Evolutionary conservation across 1,140 invertebrate species (phyloP).

Genomic region (roundworm (Caenorhabditis elegans)): DNA sequence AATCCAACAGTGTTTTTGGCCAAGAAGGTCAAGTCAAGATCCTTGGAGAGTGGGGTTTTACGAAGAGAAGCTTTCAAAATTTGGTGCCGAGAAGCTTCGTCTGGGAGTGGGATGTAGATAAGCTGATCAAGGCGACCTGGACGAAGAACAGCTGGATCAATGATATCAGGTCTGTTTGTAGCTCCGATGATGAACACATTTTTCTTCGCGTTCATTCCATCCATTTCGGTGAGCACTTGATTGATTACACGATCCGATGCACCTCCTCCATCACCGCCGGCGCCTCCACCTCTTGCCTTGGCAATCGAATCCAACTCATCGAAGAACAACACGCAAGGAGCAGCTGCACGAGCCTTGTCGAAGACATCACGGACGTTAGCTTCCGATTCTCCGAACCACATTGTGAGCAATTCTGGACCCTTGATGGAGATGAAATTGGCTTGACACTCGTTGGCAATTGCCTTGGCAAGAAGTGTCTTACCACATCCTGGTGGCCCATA

Average conservation of each 20-base stretch:
- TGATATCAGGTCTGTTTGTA: slow-evolving; percentile 77
- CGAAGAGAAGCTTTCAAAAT: slow-evolving; percentile 74
- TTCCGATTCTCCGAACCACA: slow-evolving; percentile 99
- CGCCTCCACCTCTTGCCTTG: slow-evolving; percentile 72
- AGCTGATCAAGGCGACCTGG: slow-evolving; percentile 96
- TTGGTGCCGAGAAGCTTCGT: slow-evolving; percentile 91
- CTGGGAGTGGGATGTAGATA: slow-evolving; percentile 97
- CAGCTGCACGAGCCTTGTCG: slow-evolving; percentile 94
- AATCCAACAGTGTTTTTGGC: slow-evolving; percentile 94
- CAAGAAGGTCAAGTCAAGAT: slow-evolving; percentile 90
- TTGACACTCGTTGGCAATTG: slow-evolving; percentile 98
- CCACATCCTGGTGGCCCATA: slow-evolving; percentile 86
- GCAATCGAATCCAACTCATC: slow-evolving; percentile 99
- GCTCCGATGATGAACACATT: slow-evolving; percentile 88
- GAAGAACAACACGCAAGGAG: slow-evolving; percentile 98
- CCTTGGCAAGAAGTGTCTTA: slow-evolving; percentile 96
- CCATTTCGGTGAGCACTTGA: slow-evolving; percentile 99
- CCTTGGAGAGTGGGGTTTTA: slow-evolving; percentile 70
- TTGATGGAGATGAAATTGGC: slow-evolving; percentile 99
- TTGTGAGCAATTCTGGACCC: slow-evolving; percentile 88
- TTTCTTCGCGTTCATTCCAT: slow-evolving; percentile 97
- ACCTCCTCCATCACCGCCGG: slow-evolving; percentile 73
- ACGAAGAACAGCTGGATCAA: slow-evolving; percentile 94
- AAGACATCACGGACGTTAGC: slow-evolving; percentile 98
- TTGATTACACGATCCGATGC: slow-evolving; percentile 95